Base-by-base conservation (phyloP, 1,140 invertebrate species). In the Dermatophagoides farinae region DNA sequence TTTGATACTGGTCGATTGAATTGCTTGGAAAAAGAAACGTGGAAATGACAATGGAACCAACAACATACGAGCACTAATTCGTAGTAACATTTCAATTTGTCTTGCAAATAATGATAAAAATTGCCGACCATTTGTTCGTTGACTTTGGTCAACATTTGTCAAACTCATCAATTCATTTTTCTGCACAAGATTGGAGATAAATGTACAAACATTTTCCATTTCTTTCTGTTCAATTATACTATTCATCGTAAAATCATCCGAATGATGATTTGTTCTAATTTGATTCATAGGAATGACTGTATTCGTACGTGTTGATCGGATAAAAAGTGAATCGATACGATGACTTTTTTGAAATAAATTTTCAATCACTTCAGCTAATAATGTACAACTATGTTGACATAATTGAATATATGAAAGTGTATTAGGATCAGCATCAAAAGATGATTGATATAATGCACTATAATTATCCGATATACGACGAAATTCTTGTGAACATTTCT, bases 371-470 rank as follows among this genome's bases (percentile, higher is more conserved):
- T 83, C 78, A 1, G 82, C 81, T 62, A 88, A 72, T 25, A 87
- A 72, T 16, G 79, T 73, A 69, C 84, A 86, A 61, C 82, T 79
- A 73, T 88, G 82, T 68, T 87, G 84, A 25, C 85, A 80, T 77
- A 80, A 74, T 71, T 77, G 76, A 58, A 95, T 79, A 67, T 88
- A 88, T 39, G 80, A 74, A 51, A 92, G 71, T n/a, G 86, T 86
- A 11, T 79, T 78, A 41, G 82, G 80, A 75, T 95, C 88, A 11
- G 89, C 88, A 77, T 95, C 88, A 75, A 95, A 96, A 43, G 87
- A 85, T 18, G 85, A 85, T 69, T 89, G 83, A 69, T 91, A 92
- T 0, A 95, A 74, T 62, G 81, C 81, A 61, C 81, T 83, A 70
- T 88, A 90, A 44, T 81, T 77, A 37, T 84, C 81, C 25, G 83